A percentile compares a stretch with the other conserved stretches of the same genome.
Evolutionary conservation across 2,113 vertebrate species (phyloP).

Genomic region (Mus musculus): DNA sequence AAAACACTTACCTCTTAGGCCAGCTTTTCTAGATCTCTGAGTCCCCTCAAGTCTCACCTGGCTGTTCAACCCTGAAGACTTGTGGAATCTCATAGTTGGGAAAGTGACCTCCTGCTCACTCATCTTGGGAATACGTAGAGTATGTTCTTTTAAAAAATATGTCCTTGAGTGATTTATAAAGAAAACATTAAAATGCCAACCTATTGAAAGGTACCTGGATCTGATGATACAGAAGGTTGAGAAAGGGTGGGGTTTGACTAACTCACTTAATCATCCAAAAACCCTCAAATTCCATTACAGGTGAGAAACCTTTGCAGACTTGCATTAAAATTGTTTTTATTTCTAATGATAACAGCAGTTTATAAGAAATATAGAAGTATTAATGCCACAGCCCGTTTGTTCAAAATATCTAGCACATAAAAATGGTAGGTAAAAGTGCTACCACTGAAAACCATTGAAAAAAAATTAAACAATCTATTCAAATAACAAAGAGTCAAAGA

Average conservation of each 20-base stretch:
- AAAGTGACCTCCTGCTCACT: conserved; percentile 54
- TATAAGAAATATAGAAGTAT: neutral
- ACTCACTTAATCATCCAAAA: too few species aligned
- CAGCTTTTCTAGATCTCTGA: neutral
- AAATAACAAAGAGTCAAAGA: neutral
- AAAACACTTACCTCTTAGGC: conserved; percentile 31
- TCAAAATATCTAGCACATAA: neutral
- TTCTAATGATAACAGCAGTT: neutral
- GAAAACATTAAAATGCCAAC: conserved; percentile 1
- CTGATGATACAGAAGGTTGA: neutral
- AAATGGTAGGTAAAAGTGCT: neutral
- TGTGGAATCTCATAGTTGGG: neutral
- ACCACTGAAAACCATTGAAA: neutral
- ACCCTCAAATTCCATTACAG: too few species aligned
- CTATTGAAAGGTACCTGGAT: neutral
- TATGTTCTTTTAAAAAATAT: neutral
- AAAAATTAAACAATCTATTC: neutral
- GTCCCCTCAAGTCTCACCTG: neutral
- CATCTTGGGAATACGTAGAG: conserved; percentile 52
- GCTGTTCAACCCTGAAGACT: conserved; percentile 19
- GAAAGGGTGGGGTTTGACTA: neutral
- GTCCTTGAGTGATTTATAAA: neutral
- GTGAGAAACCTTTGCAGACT: neutral
- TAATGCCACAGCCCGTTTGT: neutral
- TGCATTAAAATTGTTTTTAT: neutral